Conservation (phyloP, 2,888 invertebrate species). For the Schrankia costaestrigalis region DNA sequence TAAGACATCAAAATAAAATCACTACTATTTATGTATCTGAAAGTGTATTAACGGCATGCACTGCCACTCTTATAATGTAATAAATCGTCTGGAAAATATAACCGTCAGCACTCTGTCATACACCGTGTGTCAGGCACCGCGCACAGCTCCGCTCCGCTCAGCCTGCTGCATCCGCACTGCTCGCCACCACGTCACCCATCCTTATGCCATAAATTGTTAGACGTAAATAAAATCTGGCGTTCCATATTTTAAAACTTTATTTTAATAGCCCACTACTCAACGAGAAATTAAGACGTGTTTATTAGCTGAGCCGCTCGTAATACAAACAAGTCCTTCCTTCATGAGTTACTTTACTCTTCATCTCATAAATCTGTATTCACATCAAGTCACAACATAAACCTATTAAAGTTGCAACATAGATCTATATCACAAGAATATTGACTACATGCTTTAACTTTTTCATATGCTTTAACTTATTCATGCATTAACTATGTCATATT, state of each 20-base stretch:
- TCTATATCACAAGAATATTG: conserved; percentile 11
- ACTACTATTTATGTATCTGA: conserved; percentile 77
- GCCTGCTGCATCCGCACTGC: conserved; percentile 26
- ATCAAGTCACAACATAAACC: conserved; percentile 46
- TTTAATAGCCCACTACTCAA: conserved; percentile 77
- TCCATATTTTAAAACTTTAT: conserved; percentile 77
- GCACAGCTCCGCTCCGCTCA: conserved; percentile 33
- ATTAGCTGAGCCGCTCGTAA: conserved; percentile 70
- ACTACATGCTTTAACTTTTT: conserved; percentile 3
- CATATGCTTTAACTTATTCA: conserved; percentile 1
- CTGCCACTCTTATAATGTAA: conserved; percentile 74
- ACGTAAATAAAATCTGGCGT: conserved; percentile 75
- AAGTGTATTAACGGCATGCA: conserved; percentile 71
- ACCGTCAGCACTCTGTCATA: conserved; percentile 76
- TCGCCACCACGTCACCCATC: conserved; percentile 46
- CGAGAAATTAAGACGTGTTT: conserved; percentile 78
- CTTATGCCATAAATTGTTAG: conserved; percentile 69
- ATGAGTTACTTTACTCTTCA: conserved; percentile 55
- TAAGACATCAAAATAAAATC: conserved; percentile 79
- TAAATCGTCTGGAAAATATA: conserved; percentile 81
- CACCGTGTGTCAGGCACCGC: conserved; percentile 51
- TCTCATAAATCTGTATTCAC: conserved; percentile 63
- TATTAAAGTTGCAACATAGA: conserved; percentile 34
- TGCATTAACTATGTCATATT: conserved; percentile 3
- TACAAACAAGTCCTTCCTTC: conserved; percentile 70